These are phyloP conservation scores for Setipinna tenuifilis DNA, from an alignment of 2,797 vertebrate genomes.

Conservation along the genomic window DNA sequence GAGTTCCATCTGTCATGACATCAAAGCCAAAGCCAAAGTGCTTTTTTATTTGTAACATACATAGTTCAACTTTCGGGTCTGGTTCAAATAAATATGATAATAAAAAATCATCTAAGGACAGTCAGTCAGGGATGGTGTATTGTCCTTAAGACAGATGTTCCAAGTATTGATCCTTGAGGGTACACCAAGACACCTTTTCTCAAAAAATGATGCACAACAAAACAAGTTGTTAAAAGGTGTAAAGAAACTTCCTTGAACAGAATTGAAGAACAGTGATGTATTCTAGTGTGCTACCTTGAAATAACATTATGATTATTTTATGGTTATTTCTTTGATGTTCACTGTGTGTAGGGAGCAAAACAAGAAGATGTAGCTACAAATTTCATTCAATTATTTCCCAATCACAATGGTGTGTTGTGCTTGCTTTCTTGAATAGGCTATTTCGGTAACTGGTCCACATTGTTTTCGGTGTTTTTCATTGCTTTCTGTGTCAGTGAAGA, in stretches of 20 bases:
- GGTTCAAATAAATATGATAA: neutral
- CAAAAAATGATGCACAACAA: neutral
- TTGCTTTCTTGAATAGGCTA: neutral
- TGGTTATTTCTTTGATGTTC: too few relatives aligned
- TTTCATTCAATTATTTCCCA: neutral
- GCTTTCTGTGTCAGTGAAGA: neutral
- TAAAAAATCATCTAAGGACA: neutral
- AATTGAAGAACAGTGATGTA: neutral
- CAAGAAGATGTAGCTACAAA: neutral
- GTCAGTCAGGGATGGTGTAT: too few relatives aligned
- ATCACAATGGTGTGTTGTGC: neutral
- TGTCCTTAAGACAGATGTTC: neutral
- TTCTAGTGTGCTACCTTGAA: neutral
- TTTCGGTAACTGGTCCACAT: neutral
- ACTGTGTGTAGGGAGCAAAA: neutral
- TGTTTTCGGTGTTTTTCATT: neutral
- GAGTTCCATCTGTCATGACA: constrained; percentile 51
- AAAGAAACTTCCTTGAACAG: neutral
- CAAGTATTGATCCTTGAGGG: neutral
- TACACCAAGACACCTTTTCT: neutral
- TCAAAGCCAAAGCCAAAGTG: neutral
- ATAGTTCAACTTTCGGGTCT: neutral
- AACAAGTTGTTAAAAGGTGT: neutral
- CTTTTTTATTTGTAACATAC: too few relatives aligned
- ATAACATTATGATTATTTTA: too few relatives aligned